Conservation (phyloP, 2,797 vertebrate species). For the Crypturellus tataupa region DNA sequence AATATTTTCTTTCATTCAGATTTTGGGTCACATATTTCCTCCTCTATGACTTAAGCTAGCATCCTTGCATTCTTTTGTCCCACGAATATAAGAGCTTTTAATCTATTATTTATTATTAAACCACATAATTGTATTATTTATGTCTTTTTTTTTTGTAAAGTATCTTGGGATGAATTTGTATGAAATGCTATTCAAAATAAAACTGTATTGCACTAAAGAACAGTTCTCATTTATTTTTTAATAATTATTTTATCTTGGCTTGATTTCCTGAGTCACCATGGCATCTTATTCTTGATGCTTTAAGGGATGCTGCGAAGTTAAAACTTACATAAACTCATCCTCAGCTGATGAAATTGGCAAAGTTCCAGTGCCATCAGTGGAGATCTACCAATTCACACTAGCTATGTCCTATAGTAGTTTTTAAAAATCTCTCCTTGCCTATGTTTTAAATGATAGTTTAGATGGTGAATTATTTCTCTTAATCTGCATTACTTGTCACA, state of each 20-base stretch:
- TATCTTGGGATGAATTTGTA: slow-evolving; percentile 42
- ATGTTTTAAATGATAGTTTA: slow-evolving; percentile 37
- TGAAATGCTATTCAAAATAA: slow-evolving; percentile 43
- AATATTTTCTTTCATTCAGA: not conserved
- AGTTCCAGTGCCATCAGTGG: slow-evolving; percentile 54
- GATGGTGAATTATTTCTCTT: slow-evolving; percentile 28
- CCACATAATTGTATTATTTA: slow-evolving; percentile 60
- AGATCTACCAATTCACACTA: slow-evolving; percentile 42
- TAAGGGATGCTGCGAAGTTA: slow-evolving; percentile 50
- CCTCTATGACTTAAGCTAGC: not conserved
- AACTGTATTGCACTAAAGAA: slow-evolving; percentile 43
- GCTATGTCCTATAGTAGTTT: not conserved
- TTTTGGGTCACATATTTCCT: not conserved
- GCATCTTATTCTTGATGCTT: slow-evolving; percentile 58
- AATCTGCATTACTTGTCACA: slow-evolving; percentile 15
- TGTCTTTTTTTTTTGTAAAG: slow-evolving; percentile 37
- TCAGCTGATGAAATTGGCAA: slow-evolving; percentile 55
- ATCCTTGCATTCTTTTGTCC: not conserved
- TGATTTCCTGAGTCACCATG: slow-evolving; percentile 66
- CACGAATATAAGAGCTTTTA: slow-evolving; percentile 36
- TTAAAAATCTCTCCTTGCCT: slow-evolving; percentile 22
- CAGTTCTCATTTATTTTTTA: slow-evolving; percentile 69
- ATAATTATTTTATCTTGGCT: slow-evolving; percentile 65
- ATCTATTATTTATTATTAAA: slow-evolving; percentile 67
- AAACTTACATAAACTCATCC: slow-evolving; percentile 50